A percentile compares a stretch with the other conserved stretches of the same genome.
These are phyloP conservation scores for Apodemus sylvaticus DNA, from an alignment of 2,113 vertebrate genomes.

Conservation along the genomic window DNA sequence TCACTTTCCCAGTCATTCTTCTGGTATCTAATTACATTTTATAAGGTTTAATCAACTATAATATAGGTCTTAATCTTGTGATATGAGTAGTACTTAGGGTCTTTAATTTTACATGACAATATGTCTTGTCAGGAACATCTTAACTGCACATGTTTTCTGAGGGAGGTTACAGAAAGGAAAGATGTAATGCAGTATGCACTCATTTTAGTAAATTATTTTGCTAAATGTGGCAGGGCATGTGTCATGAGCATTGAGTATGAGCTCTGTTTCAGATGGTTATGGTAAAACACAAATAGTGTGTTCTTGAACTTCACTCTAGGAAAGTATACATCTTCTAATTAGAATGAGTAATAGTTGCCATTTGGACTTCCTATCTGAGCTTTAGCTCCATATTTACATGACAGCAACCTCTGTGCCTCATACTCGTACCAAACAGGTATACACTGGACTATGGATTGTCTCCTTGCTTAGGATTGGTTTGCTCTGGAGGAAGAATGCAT, in stretches of 20 bases:
- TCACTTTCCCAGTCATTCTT: conserved; percentile 41
- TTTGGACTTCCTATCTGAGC: not conserved
- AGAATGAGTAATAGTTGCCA: not conserved
- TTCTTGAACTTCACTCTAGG: conserved; percentile 20
- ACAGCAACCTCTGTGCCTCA: not conserved
- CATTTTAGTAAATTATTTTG: conserved; percentile 25
- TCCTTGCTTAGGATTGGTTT: conserved; percentile 49
- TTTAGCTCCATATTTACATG: not conserved
- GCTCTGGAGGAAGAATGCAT: conserved; percentile 28
- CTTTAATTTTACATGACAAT: not conserved
- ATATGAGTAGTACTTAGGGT: not conserved
- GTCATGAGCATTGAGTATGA: not conserved
- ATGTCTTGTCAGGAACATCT: not conserved
- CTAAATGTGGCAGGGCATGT: not conserved
- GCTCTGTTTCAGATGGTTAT: not conserved
- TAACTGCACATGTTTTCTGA: not conserved
- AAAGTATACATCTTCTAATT: conserved; percentile 13
- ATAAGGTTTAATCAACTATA: not conserved
- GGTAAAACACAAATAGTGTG: conserved; percentile 35
- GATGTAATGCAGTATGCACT: not conserved
- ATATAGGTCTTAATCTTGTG: not conserved
- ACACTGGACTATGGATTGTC: not conserved
- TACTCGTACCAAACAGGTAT: not conserved
- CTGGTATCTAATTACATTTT: conserved; percentile 2
- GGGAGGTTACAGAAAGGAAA: conserved; percentile 17